Conservation (phyloP, 1,140 invertebrate genomes). For the Drosophila kurseongensis region DNA sequence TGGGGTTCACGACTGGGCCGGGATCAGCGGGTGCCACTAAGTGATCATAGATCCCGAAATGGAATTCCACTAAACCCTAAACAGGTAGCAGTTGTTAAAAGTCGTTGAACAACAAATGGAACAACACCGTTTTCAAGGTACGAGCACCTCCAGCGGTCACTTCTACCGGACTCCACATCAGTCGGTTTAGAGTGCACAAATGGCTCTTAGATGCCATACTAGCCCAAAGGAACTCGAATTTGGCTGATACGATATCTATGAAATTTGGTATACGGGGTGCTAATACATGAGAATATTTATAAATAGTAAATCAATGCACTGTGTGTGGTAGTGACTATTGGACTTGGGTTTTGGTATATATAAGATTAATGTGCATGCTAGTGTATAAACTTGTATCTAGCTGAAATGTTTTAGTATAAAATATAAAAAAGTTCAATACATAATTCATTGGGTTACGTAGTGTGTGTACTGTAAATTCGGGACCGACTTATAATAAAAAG, state of each 20-base stretch:
- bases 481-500: no score
- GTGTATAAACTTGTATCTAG: no score
- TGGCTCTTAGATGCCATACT: conserved; percentile 3
- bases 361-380: background rate
- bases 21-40: conserved; percentile 71
- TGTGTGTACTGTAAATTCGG: no score
- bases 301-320: conserved; percentile 12
- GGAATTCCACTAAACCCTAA: conserved; percentile 38
- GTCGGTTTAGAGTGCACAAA: background rate
- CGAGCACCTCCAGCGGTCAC: background rate
- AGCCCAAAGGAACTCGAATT: conserved; percentile 2
- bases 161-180: background rate
- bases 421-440: no score
- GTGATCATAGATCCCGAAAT: conserved; percentile 28
- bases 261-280: conserved; percentile 8
- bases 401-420: no score
- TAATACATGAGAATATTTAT: conserved; percentile 7
- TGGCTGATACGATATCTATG: background rate
- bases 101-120: conserved; percentile 68
- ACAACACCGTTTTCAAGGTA: conserved; percentile 15
- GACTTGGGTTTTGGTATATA: background rate
- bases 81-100: conserved; percentile 71
- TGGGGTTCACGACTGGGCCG: conserved; percentile 22
- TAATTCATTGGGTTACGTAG: no score
- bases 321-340: background rate